Percentiles rank a stretch among this genome's conserved stretches.
phyloP scores from a whole-genome alignment of 2,797 vertebrate species.

The Malacoctenus gilli region DNA sequence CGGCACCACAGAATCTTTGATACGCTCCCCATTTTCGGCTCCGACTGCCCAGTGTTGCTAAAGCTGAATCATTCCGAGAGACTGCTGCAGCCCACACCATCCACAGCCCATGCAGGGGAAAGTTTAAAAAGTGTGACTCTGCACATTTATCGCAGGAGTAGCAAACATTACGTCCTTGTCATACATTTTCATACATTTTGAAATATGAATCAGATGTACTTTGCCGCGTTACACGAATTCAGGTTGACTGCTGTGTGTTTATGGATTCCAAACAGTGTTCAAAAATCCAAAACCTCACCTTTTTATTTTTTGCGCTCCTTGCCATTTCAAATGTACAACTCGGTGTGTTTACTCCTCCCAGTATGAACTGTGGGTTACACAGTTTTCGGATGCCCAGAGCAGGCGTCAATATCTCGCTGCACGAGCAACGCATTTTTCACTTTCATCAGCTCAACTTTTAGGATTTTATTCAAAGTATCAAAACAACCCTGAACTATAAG shows the following conservation, averaged over 20 bases:
- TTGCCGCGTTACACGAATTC: no score
- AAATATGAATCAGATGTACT: no score
- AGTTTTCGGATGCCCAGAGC: not conserved
- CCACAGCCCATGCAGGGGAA: not conserved
- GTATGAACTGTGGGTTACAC: slow-evolving; percentile 1
- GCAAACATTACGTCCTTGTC: not conserved
- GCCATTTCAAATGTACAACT: not conserved
- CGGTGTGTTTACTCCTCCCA: not conserved
- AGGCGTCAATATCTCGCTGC: not conserved
- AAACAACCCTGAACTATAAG: not conserved
- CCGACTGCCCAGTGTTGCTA: not conserved
- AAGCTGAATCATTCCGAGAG: slow-evolving; percentile 7
- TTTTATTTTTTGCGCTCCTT: not conserved
- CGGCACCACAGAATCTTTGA: slow-evolving; percentile 22
- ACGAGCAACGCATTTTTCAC: not conserved
- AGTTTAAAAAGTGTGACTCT: slow-evolving; percentile 4
- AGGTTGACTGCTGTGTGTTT: no score
- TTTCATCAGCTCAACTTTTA: slow-evolving; percentile 6
- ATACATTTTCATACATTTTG: no score
- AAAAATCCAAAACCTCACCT: no score
- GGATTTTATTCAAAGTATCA: not conserved
- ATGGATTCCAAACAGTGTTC: no score
- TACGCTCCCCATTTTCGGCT: slow-evolving; percentile 30
- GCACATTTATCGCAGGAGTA: not conserved
- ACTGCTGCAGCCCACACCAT: slow-evolving; percentile 6